Base-by-base conservation (phyloP, 1,140 invertebrate species). In the Amphibalanus amphitrite region DNA sequence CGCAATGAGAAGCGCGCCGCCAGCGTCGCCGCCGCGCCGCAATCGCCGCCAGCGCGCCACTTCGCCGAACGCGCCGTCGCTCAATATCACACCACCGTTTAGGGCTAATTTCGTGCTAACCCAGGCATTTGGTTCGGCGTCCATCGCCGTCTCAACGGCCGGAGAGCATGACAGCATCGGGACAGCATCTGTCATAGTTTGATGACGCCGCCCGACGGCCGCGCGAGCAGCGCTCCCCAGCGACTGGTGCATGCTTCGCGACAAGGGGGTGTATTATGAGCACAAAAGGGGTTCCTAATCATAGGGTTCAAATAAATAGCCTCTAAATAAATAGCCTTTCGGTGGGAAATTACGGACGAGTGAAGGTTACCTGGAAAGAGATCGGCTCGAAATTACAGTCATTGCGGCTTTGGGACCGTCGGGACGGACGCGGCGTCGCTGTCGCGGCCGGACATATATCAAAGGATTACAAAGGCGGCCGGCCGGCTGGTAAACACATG, bases 281-380 rank as follows among this genome's bases (percentile, higher is more conserved):
- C 47, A 59, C 47, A 59, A 59, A 59, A 59, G 47, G 47, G 47
- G 47, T 59, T 13, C 47, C 47, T 59, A 59, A 59, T 59, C 47
- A 59, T 59, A 59, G 47, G 47, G 47, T 59, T 59, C 47, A 59
- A 59, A 59, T 59, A 59, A 59, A 59, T 59, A 59, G 47, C 47
- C 47, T 59, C 47, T 59, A 59, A 59, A 59, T 59, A 59, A 59
- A 59, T 59, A 59, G 47, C 47, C 47, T 59, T 59, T 59, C 20
- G 47, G 47, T 59, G 47, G 47, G 47, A 59, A 59, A 59, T 59
- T 59, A 59, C 20, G 47, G 47, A 1, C 47, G 47, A 59, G 10
- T 59, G 47, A 59, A 59, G 47, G 47, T 59, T 59, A 59, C 47
- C 47, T 59, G 47, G 47, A 59, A 59, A 59, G 47, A 59, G 47